A percentile compares a stretch with the other conserved stretches of the same genome.
phyloP scores from a whole-genome alignment of 1,140 invertebrate genomes.

The Drosophila leontia region DNA sequence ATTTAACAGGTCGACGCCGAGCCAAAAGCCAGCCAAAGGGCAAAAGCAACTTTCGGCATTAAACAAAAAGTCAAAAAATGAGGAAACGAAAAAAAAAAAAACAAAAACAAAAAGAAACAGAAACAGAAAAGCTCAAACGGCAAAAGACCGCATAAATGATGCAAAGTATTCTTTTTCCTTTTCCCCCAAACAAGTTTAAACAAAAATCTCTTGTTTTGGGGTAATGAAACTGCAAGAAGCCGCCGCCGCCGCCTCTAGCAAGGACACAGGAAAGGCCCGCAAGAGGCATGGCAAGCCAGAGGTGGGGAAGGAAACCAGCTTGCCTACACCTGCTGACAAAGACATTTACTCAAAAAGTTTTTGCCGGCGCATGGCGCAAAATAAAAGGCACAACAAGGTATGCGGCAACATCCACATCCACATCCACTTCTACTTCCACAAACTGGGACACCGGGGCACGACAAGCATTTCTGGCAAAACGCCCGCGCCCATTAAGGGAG shows the following conservation, averaged over 20 bases:
- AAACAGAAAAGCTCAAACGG: slow-evolving; percentile 42
- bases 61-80: slow-evolving; percentile 38
- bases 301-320: slow-evolving; percentile 31
- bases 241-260: slow-evolving; percentile 16
- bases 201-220: slow-evolving; percentile 75
- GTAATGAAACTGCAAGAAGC: slow-evolving; percentile 73
- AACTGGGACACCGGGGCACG: slow-evolving; percentile 64
- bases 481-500: slow-evolving; percentile 71
- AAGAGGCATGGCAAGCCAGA: slow-evolving; percentile 18
- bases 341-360: slow-evolving; percentile 84
- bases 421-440: slow-evolving; percentile 38
- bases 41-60: slow-evolving; percentile 67
- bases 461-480: slow-evolving; percentile 77
- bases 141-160: slow-evolving; percentile 82
- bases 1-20: slow-evolving; percentile 58
- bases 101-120: slow-evolving; percentile 7
- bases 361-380: slow-evolving; percentile 57
- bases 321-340: slow-evolving; percentile 80
- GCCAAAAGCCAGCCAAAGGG: slow-evolving; percentile 49
- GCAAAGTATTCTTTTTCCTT: slow-evolving; percentile 69
- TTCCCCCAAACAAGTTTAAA: slow-evolving; percentile 73
- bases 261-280: slow-evolving; percentile 45
- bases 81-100: slow-evolving; percentile 3
- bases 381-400: slow-evolving; percentile 67
- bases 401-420: slow-evolving; percentile 41